Base-by-base conservation (phyloP, 2,888 invertebrate genomes). In the Amphipoea lucens region DNA sequence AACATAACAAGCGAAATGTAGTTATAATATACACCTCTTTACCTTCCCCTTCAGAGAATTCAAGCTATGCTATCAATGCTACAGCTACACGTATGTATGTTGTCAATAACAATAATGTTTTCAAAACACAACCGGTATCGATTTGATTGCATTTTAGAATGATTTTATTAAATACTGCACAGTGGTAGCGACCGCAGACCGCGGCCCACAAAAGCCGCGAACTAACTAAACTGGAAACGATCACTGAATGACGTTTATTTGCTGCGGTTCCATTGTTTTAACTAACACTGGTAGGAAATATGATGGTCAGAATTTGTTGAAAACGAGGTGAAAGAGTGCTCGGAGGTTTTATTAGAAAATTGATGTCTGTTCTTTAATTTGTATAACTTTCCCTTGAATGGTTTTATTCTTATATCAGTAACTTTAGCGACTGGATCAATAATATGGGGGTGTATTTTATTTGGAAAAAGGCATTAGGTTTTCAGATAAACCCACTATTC, bases 171-270 rank as follows among this genome's bases (percentile, higher is more conserved):
- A 86, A 78, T 75, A 76, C 66, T 51, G 70, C 42, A 54, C 14
- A 48, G 62, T 20, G 23, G 66, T 9, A 5, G 29, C 1, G 20
- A 42, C 86, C 82, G n/a, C 82, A 60, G 65, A 60, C 86, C 84
- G 54, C 79, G 11, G 40, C 48, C 81, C 85, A 79, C 82, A 71
- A 70, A 67, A 84, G 66, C 86, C 86, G 20, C 79, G 9, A 42
- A 45, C 84, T 82, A 79, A 86, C 86, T 84, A 75, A 83, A 76
- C 74, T 83, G 76, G 51, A 75, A 82, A 68, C 66, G 76, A 85
- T 85, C 83, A 57, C 73, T 63, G 75, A 74, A 79, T 77, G 69
- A 86, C 70, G 51, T 74, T 86, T 86, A 86, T 86, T 67, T 66
- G 51, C 36, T 75, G 86, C 72, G 86, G 84, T 82, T 79, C 23